Conservation (phyloP, 2,797 vertebrate genomes). For the Luscinia luscinia region DNA sequence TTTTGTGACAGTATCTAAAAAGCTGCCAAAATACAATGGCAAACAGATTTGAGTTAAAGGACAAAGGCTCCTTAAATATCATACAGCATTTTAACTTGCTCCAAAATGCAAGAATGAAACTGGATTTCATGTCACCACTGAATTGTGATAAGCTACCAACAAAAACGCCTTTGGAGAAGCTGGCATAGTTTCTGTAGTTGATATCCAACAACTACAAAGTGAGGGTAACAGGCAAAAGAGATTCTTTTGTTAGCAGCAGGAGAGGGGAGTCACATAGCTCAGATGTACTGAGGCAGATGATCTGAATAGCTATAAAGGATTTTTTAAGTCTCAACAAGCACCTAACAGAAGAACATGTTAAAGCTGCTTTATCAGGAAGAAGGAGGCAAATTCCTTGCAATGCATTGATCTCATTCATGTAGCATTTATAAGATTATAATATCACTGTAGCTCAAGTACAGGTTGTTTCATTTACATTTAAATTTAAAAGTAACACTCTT, state of each 20-base stretch:
- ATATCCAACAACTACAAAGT: not conserved
- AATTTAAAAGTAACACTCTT: not conserved
- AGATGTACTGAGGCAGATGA: not conserved
- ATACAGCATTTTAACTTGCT: conserved; percentile 6
- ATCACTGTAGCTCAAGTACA: not conserved
- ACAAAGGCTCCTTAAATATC: not conserved
- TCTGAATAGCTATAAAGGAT: not conserved
- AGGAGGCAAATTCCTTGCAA: not conserved
- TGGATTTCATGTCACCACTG: not conserved
- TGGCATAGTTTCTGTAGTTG: not conserved
- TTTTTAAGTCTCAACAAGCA: not conserved
- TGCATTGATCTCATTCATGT: not conserved
- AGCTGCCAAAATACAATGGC: not conserved
- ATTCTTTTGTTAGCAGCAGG: not conserved
- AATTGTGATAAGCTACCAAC: not conserved
- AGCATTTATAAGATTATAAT: not conserved
- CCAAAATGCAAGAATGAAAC: not conserved
- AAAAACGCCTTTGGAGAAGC: not conserved
- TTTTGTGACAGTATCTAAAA: not conserved
- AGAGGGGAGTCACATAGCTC: not conserved
- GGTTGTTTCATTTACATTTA: not conserved
- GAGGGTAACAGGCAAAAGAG: not conserved
- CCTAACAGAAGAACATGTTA: not conserved
- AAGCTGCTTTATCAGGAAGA: not conserved
- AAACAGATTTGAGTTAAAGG: not conserved